A percentile compares a stretch with the other conserved stretches of the same genome.
Conservation (phyloP, 2,113 vertebrate genomes). For the Lepus europaeus region DNA sequence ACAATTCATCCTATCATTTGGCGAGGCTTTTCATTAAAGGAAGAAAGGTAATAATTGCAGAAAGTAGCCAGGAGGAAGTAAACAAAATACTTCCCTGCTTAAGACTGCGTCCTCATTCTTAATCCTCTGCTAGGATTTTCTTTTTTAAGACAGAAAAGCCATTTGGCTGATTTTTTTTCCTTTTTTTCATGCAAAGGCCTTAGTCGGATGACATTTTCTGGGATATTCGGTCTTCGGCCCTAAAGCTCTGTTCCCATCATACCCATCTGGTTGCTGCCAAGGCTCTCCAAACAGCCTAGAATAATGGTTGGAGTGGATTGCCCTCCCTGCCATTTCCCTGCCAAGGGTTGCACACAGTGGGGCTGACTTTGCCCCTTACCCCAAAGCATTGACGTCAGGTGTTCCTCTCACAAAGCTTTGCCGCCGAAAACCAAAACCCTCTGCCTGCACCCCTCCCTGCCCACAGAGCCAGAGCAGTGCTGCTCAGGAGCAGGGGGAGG, state of each 20-base stretch:
- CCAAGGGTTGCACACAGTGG: background rate
- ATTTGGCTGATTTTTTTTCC: background rate
- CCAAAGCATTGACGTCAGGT: background rate
- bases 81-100: slow-evolving; percentile 3
- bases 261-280: background rate
- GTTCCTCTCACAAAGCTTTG: slow-evolving; percentile 47
- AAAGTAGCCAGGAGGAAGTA: background rate
- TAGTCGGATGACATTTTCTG: slow-evolving; percentile 64
- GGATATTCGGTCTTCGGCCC: background rate
- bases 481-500: rapidly evolving
- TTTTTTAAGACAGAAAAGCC: background rate
- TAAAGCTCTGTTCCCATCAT: slow-evolving; percentile 19
- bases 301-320: slow-evolving; percentile 58
- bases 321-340: background rate
- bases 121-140: slow-evolving; percentile 16
- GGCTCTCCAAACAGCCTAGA: rapidly evolving
- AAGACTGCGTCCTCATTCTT: slow-evolving; percentile 55
- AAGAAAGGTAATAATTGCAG: slow-evolving; percentile 38
- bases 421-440: slow-evolving; percentile 4
- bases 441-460: background rate
- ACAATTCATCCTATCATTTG: background rate
- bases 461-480: background rate
- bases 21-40: background rate
- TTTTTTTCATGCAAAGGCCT: background rate
- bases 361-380: background rate